Evolutionary conservation across 2,113 vertebrate species (phyloP), one percentile per base, ranked within the genome.

Genomic region (Gadus macrocephalus): DNA sequence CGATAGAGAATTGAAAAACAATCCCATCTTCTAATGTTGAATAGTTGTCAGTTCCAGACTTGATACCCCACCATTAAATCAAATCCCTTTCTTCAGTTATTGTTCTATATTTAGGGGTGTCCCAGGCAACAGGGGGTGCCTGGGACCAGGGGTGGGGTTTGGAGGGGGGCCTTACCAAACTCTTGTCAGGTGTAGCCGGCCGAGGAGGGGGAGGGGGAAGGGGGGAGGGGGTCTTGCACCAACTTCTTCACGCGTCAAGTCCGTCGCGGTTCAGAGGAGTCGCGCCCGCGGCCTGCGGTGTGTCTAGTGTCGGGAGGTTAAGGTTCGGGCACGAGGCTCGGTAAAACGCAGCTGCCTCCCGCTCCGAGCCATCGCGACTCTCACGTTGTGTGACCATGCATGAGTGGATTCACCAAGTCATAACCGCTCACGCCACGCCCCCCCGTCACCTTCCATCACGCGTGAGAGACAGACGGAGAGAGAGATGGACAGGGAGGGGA

Each of bases 311-410:
- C 81, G 77, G 80, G 86, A 76, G 67, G 69, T 70, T 76, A 71
- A 77, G 70, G 72, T 68, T 80, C 73, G 78, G 73, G 88, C 86
- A 76, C 73, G 74, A 74, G 75, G 78, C 85, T 86, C 82, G 77
- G 78, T 73, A 74, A 78, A 79, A 78, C 11, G 22, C 22, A 27
- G 55, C 55, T 58, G 82, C 87, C 77, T 87, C 88, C 83, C 81
- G 77, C 80, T 88, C 83, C 86, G 89, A 86, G 90, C 90, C 93
- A 94, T 92, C 85, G 86, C 88, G 83, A 83, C 91, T 90, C 90
- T 90, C 91, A 91, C 84, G 85, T 87, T 86, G 87, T 87, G 88
- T 85, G 90, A 86, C 81, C 86, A 86, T 85, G 92, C 88, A 86
- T 88, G 90, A 92, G 79, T 89, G 91, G 85, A 81, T 83, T 85